Conservation (phyloP, 1,140 invertebrate genomes). For the Schlechtendalia chinensis region DNA sequence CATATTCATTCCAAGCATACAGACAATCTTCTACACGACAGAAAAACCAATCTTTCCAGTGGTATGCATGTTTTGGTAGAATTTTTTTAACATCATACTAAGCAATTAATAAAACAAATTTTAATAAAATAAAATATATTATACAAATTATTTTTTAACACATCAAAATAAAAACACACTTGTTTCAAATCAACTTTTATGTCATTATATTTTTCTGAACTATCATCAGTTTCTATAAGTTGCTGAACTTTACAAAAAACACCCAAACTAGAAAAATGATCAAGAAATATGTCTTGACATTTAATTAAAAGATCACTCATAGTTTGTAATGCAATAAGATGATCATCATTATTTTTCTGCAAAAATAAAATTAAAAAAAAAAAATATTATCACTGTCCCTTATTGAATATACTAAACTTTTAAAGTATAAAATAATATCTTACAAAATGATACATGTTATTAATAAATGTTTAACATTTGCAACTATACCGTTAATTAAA, state of each 20-base stretch:
- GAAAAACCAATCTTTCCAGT: conserved; percentile 97
- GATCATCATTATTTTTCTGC: conserved; percentile 94
- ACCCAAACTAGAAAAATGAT: conserved; percentile 93
- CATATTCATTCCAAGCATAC: conserved; percentile 94
- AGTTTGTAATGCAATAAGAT: conserved; percentile 86
- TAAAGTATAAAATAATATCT: background rate
- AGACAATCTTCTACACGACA: conserved; percentile 92
- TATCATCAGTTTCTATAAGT: conserved; percentile 65
- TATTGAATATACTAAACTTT: background rate
- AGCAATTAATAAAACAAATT: background rate
- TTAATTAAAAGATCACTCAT: conserved; percentile 94
- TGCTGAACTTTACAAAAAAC: conserved; percentile 91
- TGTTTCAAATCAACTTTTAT: background rate
- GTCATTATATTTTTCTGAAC: conserved; percentile 11
- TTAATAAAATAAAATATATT: too few relatives aligned
- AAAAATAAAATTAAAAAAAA: conserved; percentile 51
- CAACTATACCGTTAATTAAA: background rate
- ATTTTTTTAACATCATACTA: conserved; percentile 73
- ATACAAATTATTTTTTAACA: background rate
- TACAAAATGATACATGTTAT: too few relatives aligned
- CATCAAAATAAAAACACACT: background rate
- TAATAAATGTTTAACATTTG: conserved; percentile 14
- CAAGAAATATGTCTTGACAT: conserved; percentile 86
- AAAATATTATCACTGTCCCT: background rate
- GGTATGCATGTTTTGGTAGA: conserved; percentile 79